Conservation (phyloP, 2,113 vertebrate genomes). For the Balaeniceps rex region DNA sequence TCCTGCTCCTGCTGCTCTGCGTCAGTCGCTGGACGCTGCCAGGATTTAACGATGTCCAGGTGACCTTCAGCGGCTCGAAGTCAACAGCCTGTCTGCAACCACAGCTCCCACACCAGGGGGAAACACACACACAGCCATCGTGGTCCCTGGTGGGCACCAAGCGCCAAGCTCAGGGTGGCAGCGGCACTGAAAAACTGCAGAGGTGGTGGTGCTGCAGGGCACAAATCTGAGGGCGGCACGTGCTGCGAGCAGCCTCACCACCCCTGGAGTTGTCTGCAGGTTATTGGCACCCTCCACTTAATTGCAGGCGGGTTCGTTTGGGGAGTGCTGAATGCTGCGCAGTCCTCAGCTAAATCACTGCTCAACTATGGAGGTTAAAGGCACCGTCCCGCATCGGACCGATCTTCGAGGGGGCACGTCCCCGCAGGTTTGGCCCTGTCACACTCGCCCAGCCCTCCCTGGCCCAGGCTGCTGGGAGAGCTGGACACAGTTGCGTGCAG, state of each 20-base stretch:
- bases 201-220: not conserved
- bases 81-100: not conserved
- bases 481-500: not conserved
- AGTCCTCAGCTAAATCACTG: not conserved
- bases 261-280: not conserved
- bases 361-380: rapidly evolving
- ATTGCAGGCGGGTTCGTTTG: not conserved
- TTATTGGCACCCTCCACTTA: not conserved
- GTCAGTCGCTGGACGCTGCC: not conserved
- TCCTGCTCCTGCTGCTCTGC: not conserved
- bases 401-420: rapidly evolving
- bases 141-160: rapidly evolving
- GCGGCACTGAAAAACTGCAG: rapidly evolving
- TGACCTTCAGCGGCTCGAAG: not conserved
- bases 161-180: not conserved
- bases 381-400: not conserved
- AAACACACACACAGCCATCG: rapidly evolving
- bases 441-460: not conserved
- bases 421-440: not conserved
- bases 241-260: not conserved
- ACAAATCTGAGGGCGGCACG: not conserved
- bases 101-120: not conserved
- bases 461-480: not conserved
- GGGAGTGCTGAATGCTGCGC: not conserved
- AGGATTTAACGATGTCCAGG: not conserved